Evolutionary conservation across 2,797 vertebrate genomes (phyloP).

Genomic region (Tolypeutes matacus): DNA sequence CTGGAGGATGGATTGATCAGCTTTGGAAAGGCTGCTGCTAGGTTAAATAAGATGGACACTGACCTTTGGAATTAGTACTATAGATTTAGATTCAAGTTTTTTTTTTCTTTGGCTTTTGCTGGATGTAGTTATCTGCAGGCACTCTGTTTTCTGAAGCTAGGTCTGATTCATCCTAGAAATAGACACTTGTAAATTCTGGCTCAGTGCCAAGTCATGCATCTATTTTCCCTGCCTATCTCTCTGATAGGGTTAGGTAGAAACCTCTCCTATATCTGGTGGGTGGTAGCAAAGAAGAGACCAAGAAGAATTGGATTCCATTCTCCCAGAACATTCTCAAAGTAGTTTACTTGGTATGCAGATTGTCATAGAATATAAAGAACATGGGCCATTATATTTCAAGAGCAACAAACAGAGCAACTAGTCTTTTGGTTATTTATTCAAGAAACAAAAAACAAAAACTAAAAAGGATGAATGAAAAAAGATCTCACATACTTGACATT

Average conservation of each 20-base stretch:
- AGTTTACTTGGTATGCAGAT: neutral
- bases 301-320: neutral
- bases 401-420: neutral
- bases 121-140: neutral
- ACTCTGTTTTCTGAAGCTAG: constrained; percentile 5
- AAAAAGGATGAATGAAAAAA: neutral
- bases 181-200: neutral
- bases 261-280: neutral
- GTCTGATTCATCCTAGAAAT: constrained; percentile 51
- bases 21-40: neutral
- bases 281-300: neutral
- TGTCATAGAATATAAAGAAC: neutral
- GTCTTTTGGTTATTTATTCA: neutral
- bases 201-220: neutral
- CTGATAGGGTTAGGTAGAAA: neutral
- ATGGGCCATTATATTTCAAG: neutral
- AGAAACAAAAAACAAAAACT: neutral
- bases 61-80: no score
- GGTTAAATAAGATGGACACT: neutral
- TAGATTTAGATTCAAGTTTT: neutral
- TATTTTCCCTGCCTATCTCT: neutral
- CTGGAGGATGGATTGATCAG: neutral
- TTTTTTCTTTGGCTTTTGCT: constrained; percentile 16
- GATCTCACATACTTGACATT: neutral
- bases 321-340: neutral